Conservation (phyloP, 2,113 vertebrate genomes). For the human region GRCh38 chr18:43827001-43827500, state of each 20-base stretch:
- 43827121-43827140: background rate
- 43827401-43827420: constrained; percentile 42
- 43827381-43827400: background rate
- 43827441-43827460: constrained; percentile 54
- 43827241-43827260: background rate
- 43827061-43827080: background rate
- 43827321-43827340: background rate
- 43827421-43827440: constrained; percentile 42
- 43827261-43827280: background rate
- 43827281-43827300: background rate
- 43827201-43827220: background rate
- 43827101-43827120: background rate
- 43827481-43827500: background rate
- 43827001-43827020: background rate
- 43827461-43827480: background rate
- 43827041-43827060: background rate
- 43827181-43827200: background rate
- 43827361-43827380: background rate
- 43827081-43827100: background rate
- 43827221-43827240: background rate
- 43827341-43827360: background rate
- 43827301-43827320: background rate
- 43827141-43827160: background rate
- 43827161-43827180: background rate
- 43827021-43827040: background rate